Conservation (phyloP, 2,797 vertebrate genomes). For the Malurus leucopterus region DNA sequence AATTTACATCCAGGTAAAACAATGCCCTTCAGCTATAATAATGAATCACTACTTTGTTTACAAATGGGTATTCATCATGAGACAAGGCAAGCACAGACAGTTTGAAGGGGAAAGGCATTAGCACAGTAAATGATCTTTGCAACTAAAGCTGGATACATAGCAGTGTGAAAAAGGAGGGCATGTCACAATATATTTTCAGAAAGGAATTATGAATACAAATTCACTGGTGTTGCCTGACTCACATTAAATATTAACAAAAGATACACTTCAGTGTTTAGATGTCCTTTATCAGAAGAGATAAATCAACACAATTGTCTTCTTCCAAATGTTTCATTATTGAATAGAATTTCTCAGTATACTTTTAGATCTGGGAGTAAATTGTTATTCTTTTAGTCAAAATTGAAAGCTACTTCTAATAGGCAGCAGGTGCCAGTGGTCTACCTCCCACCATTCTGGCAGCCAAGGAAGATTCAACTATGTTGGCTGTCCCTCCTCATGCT, state of each 20-base stretch:
- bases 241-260: slow-evolving; percentile 55
- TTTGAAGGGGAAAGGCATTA: slow-evolving; percentile 45
- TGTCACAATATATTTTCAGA: slow-evolving; percentile 40
- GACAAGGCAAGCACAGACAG: slow-evolving; percentile 3
- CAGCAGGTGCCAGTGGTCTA: not conserved
- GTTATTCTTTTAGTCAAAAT: not conserved
- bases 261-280: not conserved
- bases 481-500: not conserved
- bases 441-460: not conserved
- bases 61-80: slow-evolving; percentile 58
- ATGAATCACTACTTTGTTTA: slow-evolving; percentile 73
- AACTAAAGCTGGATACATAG: slow-evolving; percentile 4
- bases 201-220: slow-evolving; percentile 51
- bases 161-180: slow-evolving; percentile 10
- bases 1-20: slow-evolving; percentile 72
- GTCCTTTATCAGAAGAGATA: slow-evolving; percentile 3
- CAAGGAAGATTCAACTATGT: not conserved
- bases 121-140: slow-evolving; percentile 27
- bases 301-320: not conserved
- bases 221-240: slow-evolving; percentile 13
- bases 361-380: slow-evolving; percentile 12
- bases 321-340: slow-evolving; percentile 18
- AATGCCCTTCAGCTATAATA: slow-evolving; percentile 70
- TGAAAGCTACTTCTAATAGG: not conserved
- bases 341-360: not conserved